Evolutionary conservation across 1,140 invertebrate genomes (phyloP), one percentile per base, ranked within the genome.

Genomic region (Vanessa tameamea): DNA sequence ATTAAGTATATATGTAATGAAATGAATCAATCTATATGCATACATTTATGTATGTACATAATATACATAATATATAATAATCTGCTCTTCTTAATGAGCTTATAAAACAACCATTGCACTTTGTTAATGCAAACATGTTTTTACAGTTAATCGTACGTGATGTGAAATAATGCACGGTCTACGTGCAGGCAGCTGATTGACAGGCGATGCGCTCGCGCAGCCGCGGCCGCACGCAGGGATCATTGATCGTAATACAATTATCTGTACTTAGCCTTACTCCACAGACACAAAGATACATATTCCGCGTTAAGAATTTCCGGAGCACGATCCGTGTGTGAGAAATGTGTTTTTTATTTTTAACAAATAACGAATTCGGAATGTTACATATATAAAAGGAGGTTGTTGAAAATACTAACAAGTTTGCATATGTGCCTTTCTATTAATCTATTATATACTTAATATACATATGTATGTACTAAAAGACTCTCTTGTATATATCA

Each of bases 71-170:
- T 43, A 43, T 3, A 3, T 43, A 3, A 43, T 43, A 4, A 0
- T 16, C 3, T 53, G 16, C n/a, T 16, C 8, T 53, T 16, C 2
- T 16, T 53, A 16, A 53, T 53, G 16, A 16, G 15, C 15, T 53
- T 16, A n/a, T 16, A 16, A 53, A 53, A n/a, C 15, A 53, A n/a
- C 8, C n/a, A 53, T 53, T 16, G 51, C 51, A 53, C 51, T 53
- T 53, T 51, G 6, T 23, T 26, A 59, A 59, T 26, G 23, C 23
- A 14, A n/a, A 26, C 55, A 59, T 26, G 55, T 59, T 14, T 43
- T 59, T 59, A 59, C 55, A 59, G 55, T 59, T 59, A 59, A 9
- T 26, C 55, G 55, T 7, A 59, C 55, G 20, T 59, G 55, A 59
- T 11, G 23, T 59, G 55, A 59, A 26, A 59, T 15, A 59, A 59